A percentile compares a stretch with the other conserved stretches of the same genome.
Conservation (phyloP, 2,888 invertebrate species). For the Ormyrus rosae region DNA sequence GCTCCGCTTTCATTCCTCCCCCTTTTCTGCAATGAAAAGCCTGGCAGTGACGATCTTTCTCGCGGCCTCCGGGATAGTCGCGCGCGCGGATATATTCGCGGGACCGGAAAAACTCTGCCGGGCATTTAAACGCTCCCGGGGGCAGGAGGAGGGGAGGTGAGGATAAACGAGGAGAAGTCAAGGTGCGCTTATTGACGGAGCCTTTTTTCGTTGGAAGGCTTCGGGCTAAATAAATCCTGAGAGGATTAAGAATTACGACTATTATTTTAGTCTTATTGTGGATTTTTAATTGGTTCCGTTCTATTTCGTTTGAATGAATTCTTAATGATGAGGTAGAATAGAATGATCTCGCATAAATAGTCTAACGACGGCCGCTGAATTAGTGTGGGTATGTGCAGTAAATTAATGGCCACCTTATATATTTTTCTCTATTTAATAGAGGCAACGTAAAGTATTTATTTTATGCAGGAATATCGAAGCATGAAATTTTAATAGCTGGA, state of each 20-base stretch:
- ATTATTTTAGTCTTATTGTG: too few species aligned
- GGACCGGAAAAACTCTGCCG: slow-evolving; percentile 20
- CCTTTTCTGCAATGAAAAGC: slow-evolving; percentile 29
- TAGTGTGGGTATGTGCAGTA: too few species aligned
- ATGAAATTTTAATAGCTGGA: too few species aligned
- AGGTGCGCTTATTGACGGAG: slow-evolving; percentile 15
- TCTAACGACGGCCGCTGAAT: too few species aligned
- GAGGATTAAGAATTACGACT: background rate
- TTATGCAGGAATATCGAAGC: too few species aligned
- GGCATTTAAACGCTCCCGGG: slow-evolving; percentile 6
- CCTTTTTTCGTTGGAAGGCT: background rate
- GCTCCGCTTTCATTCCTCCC: background rate
- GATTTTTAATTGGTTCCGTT: too few species aligned
- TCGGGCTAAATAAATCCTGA: background rate
- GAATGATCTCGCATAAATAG: too few species aligned
- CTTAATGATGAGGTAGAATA: too few species aligned
- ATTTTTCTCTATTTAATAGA: too few species aligned
- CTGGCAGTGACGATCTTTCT: slow-evolving; percentile 4
- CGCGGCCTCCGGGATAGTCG: background rate
- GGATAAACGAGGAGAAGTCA: slow-evolving; percentile 3
- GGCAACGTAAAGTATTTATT: too few species aligned
- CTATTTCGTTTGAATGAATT: too few species aligned
- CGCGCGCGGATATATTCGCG: background rate
- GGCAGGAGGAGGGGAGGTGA: background rate
- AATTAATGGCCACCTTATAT: too few species aligned